Evolutionary conservation across 2,888 invertebrate species (phyloP), one percentile per base, ranked within the genome.

Genomic region (Eilema depressum): DNA sequence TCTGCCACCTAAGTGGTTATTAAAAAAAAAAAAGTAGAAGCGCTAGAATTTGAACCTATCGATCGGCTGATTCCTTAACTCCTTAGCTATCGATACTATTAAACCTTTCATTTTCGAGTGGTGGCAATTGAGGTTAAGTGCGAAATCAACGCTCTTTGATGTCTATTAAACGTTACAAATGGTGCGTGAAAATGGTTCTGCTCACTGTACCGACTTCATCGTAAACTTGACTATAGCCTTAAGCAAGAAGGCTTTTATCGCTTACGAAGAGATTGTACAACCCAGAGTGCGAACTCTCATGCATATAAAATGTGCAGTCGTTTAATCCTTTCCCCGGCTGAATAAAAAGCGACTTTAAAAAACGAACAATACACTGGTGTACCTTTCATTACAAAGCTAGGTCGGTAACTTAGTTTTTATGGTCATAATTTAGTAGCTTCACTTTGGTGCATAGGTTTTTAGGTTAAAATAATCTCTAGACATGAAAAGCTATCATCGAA

Each of bases 241-340:
- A 28, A 66, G 66, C 59, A 59, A 41, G 57, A 26, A 33, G 26
- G 66, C 41, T 66, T 66, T 66, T 66, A 66, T 41, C 59, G 59
- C 59, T 66, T 66, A 66, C 41, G 20, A 66, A 60, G 66, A 60
- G 59, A 66, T 66, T 66, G 66, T 66, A 66, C 41, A 41, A 41
- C 59, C 59, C 59, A 4, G 59, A 59, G 59, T 60, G 66, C 26
- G 66, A 66, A 66, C 59, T 66, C 66, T 59, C 66, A 66, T 66
- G 66, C 66, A 66, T 66, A 59, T 59, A 37, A 66, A 66, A 66
- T 66, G 66, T 66, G 59, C 66, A 60, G n/a, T 37, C 66, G 11
- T 66, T 66, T 60, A 66, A 41, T 57, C 66, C 30, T 26, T 25
- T 7, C 26, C 20, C 12, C 8, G 66, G 59, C 17, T 60, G 66